Base-by-base conservation (phyloP, 2,113 vertebrate genomes). In the Ahaetulla prasina region DNA sequence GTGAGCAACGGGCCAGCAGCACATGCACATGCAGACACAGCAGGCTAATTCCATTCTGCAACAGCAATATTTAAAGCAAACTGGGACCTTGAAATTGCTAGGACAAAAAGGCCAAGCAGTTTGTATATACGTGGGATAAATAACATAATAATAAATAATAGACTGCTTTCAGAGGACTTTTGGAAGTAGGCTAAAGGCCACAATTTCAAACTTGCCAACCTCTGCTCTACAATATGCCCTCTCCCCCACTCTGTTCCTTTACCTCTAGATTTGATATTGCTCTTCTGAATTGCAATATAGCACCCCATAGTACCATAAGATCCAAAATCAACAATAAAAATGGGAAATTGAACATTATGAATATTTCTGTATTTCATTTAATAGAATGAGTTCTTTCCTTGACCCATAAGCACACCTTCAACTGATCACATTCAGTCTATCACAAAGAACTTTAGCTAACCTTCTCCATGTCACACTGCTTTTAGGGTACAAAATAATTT, bases 21-120 rank as follows among this genome's bases (percentile, higher is more conserved):
- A 55, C 54, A 55, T 54, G 54, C 55, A 57, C 55, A 9, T 57
- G 57, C 25, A 60, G 23, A 60, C 3, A 0, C 84, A 43, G 91
- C 1, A 93, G 91, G 86, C 91, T 89, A 85, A 91, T 93, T 91
- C 90, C n/a, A 20, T 91, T 63, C 60, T 93, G 92, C 60, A 35
- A 20, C 92, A 85, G 92, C 68, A 49, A 9, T 95, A 86, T 50
- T 90, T 90, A 92, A 88, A 93, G 87, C 85, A 57, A 4, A 20
- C 6, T 0, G 35, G n/a, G 35, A 35, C 60, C 84, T 80, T 23
- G 84, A 45, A 92, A 2, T 95, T 95, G 94, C 92, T 57, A 9
- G 30, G 74, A 89, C 11, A 1, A 20, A 35, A 14, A 60, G 45
- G 45, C 53, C 55, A 89, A 27, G 30, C 85, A 60, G 45, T 89